Percentiles rank a stretch among this genome's conserved stretches.
phyloP scores from a whole-genome alignment of 2,113 vertebrate species.

The Phrynocephalus versicolor region DNA sequence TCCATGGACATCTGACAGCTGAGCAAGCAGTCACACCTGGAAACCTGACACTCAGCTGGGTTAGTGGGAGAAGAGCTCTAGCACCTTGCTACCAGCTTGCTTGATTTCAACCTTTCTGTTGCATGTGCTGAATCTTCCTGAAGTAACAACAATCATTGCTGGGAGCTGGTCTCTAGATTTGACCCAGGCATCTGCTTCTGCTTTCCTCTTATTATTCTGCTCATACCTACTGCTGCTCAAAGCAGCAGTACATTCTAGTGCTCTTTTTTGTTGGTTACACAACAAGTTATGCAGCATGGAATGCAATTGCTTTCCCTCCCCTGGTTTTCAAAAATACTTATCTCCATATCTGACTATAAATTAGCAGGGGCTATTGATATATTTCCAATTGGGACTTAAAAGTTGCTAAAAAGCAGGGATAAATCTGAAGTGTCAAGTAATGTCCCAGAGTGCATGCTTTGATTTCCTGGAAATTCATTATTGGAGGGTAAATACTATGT shows the following conservation, averaged over 20 bases:
- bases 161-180: neutral
- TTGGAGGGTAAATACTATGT: conserved; percentile 17
- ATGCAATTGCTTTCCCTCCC: neutral
- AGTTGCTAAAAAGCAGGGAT: neutral
- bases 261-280: neutral
- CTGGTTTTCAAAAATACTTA: neutral
- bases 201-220: neutral
- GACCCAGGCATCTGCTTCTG: neutral
- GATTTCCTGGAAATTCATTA: conserved; percentile 2
- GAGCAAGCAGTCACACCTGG: neutral
- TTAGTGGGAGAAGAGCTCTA: neutral
- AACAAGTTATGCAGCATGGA: neutral
- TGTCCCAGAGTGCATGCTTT: fast-evolving
- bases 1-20: neutral
- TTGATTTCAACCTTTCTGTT: neutral
- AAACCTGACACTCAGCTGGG: neutral
- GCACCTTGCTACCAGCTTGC: neutral
- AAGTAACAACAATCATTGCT: neutral
- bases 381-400: neutral
- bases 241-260: neutral
- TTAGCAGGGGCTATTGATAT: neutral
- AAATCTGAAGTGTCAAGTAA: conserved; percentile 5
- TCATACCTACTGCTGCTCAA: neutral
- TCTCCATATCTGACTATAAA: neutral
- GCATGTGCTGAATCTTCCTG: neutral